Evolutionary conservation across 2,797 vertebrate species (phyloP), one percentile per base, ranked within the genome.

Genomic region (Momotus momota): DNA sequence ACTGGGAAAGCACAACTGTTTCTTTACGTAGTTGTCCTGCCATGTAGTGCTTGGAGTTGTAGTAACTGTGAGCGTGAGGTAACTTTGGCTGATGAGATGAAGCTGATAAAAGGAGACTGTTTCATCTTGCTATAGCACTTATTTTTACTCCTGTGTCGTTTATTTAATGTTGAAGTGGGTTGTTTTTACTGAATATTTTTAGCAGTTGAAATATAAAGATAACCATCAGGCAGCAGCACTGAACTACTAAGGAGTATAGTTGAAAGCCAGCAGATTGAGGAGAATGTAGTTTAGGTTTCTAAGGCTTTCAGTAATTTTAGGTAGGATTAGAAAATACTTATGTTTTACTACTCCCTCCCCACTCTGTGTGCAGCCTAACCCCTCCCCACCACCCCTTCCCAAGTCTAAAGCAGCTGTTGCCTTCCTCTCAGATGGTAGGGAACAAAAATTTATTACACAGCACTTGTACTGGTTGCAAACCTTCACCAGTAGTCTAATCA

Each of bases 161-260:
- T 84, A 64, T 35, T 86, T 92, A 40, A 31, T 66, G 27, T 61
- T 89, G 33, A 75, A 14, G 23, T 79, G 21, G 9, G 5, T 46
- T 83, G n/a, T 45, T 40, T 79, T 60, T 82, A 64, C 27, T 77
- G 46, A 79, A 18, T 75, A 13, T 48, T 73, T 93, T 46, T 80
- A 64, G 80, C 19, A 77, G 26, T 27, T 81, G 17, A 29, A 82
- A 38, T 67, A 91, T 54, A 55, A 94, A 92, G 83, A 67, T 62
- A 92, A 60, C 51, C 49, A 84, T 60, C 46, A n/a, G 72, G 84
- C 43, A 96, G 72, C 54, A 91, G 65, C 74, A 86, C 51, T 79
- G 93, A 91, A 67, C 74, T 75, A 86, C n/a, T 33, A 14, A 71
- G 67, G 86, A 55, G 57, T 92, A 54, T 91, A 66, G 74, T 27